These are phyloP conservation scores for Passer montanus DNA, from an alignment of 2,113 vertebrate species.

Conservation along the genomic window DNA sequence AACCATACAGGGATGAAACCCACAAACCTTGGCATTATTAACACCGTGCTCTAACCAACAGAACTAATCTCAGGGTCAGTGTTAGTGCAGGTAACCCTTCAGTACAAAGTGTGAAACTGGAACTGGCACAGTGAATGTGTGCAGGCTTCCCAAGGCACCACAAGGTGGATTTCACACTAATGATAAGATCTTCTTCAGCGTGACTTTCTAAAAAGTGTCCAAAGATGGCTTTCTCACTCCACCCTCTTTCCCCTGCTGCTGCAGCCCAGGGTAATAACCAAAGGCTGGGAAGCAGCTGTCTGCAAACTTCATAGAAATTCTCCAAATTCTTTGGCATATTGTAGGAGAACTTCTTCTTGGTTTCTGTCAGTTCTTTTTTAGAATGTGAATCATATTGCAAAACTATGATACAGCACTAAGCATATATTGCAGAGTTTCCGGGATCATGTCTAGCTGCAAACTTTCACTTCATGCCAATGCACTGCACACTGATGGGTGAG, in stretches of 20 bases:
- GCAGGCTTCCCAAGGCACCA: not conserved
- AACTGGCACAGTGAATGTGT: accelerated
- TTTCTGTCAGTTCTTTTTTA: constrained; percentile 29
- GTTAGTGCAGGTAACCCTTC: not conserved
- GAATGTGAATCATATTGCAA: constrained; percentile 32
- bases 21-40: not conserved
- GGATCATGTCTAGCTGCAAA: constrained; percentile 32
- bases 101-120: no score
- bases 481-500: not conserved
- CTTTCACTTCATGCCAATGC: constrained; percentile 54
- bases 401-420: constrained; percentile 31
- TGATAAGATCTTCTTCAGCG: not conserved
- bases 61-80: not conserved
- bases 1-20: no score
- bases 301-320: not conserved
- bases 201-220: not conserved
- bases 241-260: not conserved
- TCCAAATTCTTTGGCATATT: not conserved
- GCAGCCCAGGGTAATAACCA: not conserved
- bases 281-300: not conserved
- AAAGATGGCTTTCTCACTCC: not conserved
- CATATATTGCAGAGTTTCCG: constrained; percentile 42
- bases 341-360: not conserved
- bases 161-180: not conserved
- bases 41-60: not conserved